phyloP scores from a whole-genome alignment of 64 coral and sea anemone species.

The Stichodactyla helianthus region DNA sequence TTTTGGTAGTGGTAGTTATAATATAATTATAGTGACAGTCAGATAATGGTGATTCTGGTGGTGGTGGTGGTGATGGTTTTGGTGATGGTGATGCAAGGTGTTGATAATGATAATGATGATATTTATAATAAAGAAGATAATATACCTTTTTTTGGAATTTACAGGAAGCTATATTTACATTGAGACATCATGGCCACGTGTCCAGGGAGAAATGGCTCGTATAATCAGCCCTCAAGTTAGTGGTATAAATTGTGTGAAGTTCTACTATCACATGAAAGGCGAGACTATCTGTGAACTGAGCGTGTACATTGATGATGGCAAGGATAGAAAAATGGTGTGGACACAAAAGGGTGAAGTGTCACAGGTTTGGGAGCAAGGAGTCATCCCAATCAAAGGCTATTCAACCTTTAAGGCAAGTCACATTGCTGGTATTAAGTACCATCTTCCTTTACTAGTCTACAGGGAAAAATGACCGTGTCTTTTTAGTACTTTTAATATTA shows the following conservation, averaged over 20 bases:
- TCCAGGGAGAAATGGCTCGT: too few species aligned
- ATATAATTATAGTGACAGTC: too few species aligned
- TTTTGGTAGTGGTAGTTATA: too few species aligned
- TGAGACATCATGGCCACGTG: too few species aligned
- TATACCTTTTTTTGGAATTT: too few species aligned
- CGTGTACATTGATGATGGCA: slow-evolving; percentile 7
- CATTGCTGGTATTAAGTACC: not conserved
- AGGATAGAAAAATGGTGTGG: not conserved
- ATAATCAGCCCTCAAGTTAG: not conserved
- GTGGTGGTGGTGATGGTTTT: too few species aligned
- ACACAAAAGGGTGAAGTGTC: not conserved
- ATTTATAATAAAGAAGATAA: too few species aligned
- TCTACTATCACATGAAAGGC: slow-evolving; percentile 55
- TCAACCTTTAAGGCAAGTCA: not conserved
- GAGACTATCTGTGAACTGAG: slow-evolving; percentile 12
- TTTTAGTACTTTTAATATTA: too few species aligned
- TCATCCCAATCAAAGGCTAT: not conserved
- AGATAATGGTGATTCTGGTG: too few species aligned
- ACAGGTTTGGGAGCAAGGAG: not conserved
- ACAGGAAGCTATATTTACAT: too few species aligned
- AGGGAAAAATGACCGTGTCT: not conserved
- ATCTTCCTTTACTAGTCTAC: not conserved
- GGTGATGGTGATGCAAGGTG: too few species aligned
- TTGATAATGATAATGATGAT: too few species aligned
- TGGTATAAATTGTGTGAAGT: slow-evolving; percentile 19